These are phyloP conservation scores for Ammodytes dubius DNA, from an alignment of 2,113 vertebrate species.

Conservation along the genomic window DNA sequence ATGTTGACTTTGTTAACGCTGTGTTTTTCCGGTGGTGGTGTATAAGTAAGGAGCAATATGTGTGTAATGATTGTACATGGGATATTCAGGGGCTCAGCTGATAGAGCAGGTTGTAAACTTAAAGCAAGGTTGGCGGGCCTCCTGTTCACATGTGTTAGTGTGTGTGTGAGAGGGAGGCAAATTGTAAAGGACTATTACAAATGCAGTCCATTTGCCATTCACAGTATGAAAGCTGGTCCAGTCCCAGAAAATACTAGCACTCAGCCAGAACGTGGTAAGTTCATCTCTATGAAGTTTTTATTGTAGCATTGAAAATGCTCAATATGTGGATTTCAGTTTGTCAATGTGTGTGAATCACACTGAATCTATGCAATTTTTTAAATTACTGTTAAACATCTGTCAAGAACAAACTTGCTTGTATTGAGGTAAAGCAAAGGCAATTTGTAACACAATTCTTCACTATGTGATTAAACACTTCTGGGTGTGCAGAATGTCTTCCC, in stretches of 20 bases:
- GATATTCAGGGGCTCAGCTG: background rate
- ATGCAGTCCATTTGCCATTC: background rate
- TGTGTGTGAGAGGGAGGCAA: background rate
- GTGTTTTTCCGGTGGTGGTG: background rate
- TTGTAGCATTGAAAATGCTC: background rate
- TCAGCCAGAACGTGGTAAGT: background rate
- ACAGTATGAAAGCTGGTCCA: background rate
- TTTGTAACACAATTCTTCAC: background rate
- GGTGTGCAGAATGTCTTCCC: background rate
- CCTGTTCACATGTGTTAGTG: background rate
- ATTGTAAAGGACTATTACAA: background rate
- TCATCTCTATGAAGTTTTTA: background rate
- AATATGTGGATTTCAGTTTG: background rate
- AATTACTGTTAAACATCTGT: background rate
- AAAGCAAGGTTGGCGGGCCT: background rate
- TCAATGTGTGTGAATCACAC: background rate
- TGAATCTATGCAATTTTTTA: background rate
- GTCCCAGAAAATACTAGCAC: background rate
- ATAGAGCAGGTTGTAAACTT: background rate
- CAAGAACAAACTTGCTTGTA: background rate
- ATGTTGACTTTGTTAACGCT: background rate
- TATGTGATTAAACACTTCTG: background rate
- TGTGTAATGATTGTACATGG: background rate
- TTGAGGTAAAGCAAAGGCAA: no score
- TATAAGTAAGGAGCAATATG: no score